These are phyloP conservation scores for Drosophila arawakana DNA, from an alignment of 1,140 invertebrate species.

Conservation along the genomic window DNA sequence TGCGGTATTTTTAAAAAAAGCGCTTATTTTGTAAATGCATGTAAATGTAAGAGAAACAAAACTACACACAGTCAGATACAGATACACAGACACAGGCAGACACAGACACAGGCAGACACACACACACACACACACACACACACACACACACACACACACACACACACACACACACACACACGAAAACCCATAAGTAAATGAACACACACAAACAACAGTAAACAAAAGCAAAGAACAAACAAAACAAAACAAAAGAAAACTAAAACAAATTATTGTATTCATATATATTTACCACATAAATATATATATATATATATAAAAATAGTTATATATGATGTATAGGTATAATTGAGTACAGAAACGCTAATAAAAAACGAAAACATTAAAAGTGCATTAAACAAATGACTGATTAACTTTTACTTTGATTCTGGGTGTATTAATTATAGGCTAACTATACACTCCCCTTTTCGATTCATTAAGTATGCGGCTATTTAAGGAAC, in stretches of 20 bases:
- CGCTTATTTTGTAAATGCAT: conserved; percentile 85
- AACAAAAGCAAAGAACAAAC: conserved; percentile 47
- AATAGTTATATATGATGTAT: conserved; percentile 80
- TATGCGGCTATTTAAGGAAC: neutral
- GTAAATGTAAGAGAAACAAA: conserved; percentile 76
- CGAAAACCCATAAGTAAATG: conserved; percentile 18
- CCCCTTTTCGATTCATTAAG: neutral
- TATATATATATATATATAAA: conserved; percentile 62
- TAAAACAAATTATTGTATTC: conserved; percentile 77
- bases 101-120: too few species aligned
- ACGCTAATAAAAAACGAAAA: conserved; percentile 77
- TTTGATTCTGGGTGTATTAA: neutral
- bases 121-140: conserved; percentile 35
- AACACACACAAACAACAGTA: conserved; percentile 43
- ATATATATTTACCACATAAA: conserved; percentile 82
- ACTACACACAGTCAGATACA: conserved; percentile 26
- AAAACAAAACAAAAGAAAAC: conserved; percentile 48
- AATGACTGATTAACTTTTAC: conserved; percentile 27
- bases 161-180: conserved; percentile 28
- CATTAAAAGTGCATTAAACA: conserved; percentile 71
- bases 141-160: conserved; percentile 25
- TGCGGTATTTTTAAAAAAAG: conserved; percentile 84
- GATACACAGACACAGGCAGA: conserved; percentile 23
- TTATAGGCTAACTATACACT: neutral
- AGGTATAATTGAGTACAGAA: conserved; percentile 77